Evolutionary conservation across 1,140 invertebrate genomes (phyloP), one percentile per base, ranked within the genome.

Genomic region (Diorhabda sublineata): DNA sequence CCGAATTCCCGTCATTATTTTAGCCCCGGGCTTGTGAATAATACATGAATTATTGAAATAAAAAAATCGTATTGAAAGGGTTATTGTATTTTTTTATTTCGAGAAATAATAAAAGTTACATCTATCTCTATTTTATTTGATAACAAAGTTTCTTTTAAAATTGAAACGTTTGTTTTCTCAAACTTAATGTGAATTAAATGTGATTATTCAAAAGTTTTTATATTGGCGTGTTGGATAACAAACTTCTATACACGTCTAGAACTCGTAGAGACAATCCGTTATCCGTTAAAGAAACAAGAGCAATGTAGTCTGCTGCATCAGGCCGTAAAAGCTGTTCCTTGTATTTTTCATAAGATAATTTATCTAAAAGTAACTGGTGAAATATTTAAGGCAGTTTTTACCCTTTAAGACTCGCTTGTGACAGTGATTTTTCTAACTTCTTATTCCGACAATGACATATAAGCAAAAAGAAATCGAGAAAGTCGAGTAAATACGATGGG

Each of bases 351-450:
- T 69, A 68, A 73, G 72, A 72, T 70, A 72, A 74, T 75, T 75
- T 74, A 74, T 72, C 72, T 73, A 64, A 74, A 74, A 75, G 71
- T 75, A 75, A 75, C 68, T 75, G 68, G 71, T 75, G 68, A 75
- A 75, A 75, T 74, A 75, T 75, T 75, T 71, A 75, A 75, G 70
- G 69, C 69, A 69, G 74, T 75, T 75, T 75, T 75, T 75, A 73
- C 71, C 72, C 70, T 69, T 68, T 69, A 67, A 66, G 66, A 63
- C 68, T 58, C 59, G 70, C 42, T 61, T 56, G 68, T 66, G 67
- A 74, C 72, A 67, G 74, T 70, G 72, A 75, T 75, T 75, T 70
- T 69, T 69, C 60, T 67, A 57, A 62, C 63, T 64, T 45, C 62
- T 61, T 52, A 26, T 59, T 9, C 56, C 57, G 71, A 67, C 71